Evolutionary conservation across 2,888 invertebrate genomes (phyloP), one percentile per base, ranked within the genome.

Genomic region (Dorcus parallelipipedus): DNA sequence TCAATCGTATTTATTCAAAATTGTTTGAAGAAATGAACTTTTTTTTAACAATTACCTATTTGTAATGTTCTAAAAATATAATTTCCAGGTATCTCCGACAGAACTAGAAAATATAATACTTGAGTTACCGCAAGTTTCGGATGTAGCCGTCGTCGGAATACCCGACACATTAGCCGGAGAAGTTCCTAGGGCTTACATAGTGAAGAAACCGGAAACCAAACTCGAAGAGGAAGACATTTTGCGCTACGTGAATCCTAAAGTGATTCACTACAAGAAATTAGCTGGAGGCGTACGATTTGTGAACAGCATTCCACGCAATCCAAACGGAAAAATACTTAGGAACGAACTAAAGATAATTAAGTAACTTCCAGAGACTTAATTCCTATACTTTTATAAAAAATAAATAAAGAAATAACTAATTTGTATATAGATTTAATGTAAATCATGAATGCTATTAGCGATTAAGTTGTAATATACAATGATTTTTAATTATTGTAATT

Each of bases 101-200:
- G 93, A 94, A 78, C 76, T 93, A 58, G 93, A 94, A 77, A 88
- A 86, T 64, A 73, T 93, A 5, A 82, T 93, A 43, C 81, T 90
- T 74, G 86, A 89, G 71, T 82, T 86, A 62, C 84, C 87, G 0
- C 86, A 84, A 58, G 86, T 93, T 9, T 83, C 83, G 0, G 93
- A 93, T 72, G 90, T 86, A 1, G 92, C 91, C 0, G 92, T 93
- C 0, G 86, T 93, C 8, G 92, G 91, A 1, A 80, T 90, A 17
- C 86, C 88, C 0, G 86, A 91, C 69, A 79, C 84, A 0, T 71
- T 84, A 20, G 85, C 87, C 0, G 92, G 91, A 0, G 91, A 92
- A 79, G 75, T 91, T 0, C 91, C 91, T 0, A 82, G 81, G 67
- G 91, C 91, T 0, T 91, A 86, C 71, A 82, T 92, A 2, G 90